phyloP scores from a whole-genome alignment of 2,888 invertebrate genomes.

The Limnephilus auricula region DNA sequence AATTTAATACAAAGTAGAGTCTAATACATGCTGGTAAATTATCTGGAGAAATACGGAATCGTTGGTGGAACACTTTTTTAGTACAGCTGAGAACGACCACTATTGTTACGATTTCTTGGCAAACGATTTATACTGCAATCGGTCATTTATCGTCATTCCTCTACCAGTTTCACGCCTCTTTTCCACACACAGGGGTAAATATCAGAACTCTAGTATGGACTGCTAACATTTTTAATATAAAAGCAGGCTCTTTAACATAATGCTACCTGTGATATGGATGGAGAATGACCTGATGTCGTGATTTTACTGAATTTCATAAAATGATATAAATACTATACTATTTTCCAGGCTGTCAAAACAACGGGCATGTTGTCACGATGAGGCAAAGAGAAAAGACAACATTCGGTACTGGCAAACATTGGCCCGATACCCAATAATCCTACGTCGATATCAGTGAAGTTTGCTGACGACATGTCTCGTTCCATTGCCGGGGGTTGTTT shows the following conservation, averaged over 20 bases:
- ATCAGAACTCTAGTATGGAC: not conserved
- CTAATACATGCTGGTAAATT: too few relatives aligned
- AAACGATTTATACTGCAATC: too few relatives aligned
- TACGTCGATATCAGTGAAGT: not conserved
- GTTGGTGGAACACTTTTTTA: too few relatives aligned
- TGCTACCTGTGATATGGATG: not conserved
- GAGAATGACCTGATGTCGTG: too few relatives aligned
- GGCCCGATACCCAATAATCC: not conserved
- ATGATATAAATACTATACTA: not conserved
- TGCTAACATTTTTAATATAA: not conserved
- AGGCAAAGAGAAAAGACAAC: not conserved
- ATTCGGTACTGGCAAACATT: not conserved
- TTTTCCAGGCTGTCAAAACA: not conserved
- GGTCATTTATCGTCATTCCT: too few relatives aligned
- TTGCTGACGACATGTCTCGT: constrained; percentile 26
- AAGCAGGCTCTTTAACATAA: not conserved
- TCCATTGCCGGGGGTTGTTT: constrained; percentile 42
- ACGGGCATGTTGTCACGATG: not conserved
- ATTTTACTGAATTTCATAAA: not conserved
- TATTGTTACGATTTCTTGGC: too few relatives aligned
- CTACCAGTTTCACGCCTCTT: not conserved
- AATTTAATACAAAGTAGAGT: too few relatives aligned
- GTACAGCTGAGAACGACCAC: too few relatives aligned
- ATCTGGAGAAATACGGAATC: too few relatives aligned
- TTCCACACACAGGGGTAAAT: not conserved